Evolutionary conservation across 2,113 vertebrate genomes (phyloP).

Genomic region (Sorex araneus): DNA sequence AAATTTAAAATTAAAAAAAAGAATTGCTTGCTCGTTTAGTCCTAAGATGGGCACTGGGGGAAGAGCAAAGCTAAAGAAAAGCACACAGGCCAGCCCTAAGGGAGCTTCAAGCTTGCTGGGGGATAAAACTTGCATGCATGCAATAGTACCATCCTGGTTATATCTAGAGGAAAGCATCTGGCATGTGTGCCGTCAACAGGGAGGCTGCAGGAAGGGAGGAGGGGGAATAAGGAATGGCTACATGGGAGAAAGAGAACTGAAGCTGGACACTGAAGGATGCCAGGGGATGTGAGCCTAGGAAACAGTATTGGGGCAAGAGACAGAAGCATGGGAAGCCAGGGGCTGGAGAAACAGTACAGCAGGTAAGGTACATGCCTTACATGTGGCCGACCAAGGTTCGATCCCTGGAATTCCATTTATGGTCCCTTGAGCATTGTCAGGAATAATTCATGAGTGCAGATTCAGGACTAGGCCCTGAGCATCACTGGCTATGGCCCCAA

Average conservation of each 20-base stretch:
- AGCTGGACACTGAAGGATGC: not conserved
- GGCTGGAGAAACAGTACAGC: too few species aligned
- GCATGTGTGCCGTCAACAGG: not conserved
- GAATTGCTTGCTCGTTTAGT: not conserved
- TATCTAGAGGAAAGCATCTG: too few species aligned
- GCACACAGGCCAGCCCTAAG: not conserved
- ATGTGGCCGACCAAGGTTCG: too few species aligned
- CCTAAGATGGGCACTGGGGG: fast-evolving
- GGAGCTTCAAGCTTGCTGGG: not conserved
- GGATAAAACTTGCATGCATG: not conserved
- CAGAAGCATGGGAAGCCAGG: not conserved
- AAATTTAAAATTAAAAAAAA: not conserved
- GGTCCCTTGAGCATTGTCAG: not conserved
- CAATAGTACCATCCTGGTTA: too few species aligned
- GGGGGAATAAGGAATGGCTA: not conserved
- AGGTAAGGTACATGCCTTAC: too few species aligned
- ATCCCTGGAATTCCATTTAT: too few species aligned
- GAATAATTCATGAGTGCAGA: too few species aligned
- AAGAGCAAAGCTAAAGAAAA: not conserved
- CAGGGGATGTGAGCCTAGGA: not conserved
- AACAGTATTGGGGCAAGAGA: not conserved
- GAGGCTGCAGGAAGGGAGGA: not conserved
- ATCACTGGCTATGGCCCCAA: too few species aligned
- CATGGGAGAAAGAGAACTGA: not conserved
- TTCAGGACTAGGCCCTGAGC: too few species aligned